Conservation (phyloP, 1,140 invertebrate genomes). For the Anadara kagoshimensis region DNA sequence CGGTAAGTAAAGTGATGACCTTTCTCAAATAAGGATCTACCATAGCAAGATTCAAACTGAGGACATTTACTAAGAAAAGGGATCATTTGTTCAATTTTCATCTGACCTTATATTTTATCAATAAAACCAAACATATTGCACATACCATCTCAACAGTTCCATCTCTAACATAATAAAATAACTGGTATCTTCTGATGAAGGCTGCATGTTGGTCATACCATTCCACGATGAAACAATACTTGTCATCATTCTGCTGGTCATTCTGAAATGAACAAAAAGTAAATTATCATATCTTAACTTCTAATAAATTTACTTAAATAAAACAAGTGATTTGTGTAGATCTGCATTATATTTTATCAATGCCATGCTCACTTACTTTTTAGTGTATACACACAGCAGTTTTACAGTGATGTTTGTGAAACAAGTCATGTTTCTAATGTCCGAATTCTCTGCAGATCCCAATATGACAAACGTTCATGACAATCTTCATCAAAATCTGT, state of each 20-base stretch:
- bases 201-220: slow-evolving; percentile 88
- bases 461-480: no score
- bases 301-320: neutral
- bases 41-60: no score
- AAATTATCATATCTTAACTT: neutral
- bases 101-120: no score
- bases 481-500: no score
- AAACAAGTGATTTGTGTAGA: neutral
- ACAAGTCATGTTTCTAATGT: no score
- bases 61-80: no score
- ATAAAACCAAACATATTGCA: neutral
- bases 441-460: no score
- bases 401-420: no score
- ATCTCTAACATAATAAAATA: slow-evolving; percentile 85
- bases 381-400: no score
- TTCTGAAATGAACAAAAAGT: slow-evolving; percentile 11
- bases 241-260: slow-evolving; percentile 55
- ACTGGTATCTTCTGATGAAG: slow-evolving; percentile 82
- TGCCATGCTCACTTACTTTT: no score
- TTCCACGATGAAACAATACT: slow-evolving; percentile 82
- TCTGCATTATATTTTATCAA: no score
- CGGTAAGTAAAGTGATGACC: neutral
- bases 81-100: neutral
- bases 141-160: slow-evolving; percentile 83
- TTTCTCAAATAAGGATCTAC: neutral